A percentile compares a stretch with the other conserved stretches of the same genome.
phyloP scores from a whole-genome alignment of 2,113 vertebrate species.

The Cryptomyrus ogoouensis region DNA sequence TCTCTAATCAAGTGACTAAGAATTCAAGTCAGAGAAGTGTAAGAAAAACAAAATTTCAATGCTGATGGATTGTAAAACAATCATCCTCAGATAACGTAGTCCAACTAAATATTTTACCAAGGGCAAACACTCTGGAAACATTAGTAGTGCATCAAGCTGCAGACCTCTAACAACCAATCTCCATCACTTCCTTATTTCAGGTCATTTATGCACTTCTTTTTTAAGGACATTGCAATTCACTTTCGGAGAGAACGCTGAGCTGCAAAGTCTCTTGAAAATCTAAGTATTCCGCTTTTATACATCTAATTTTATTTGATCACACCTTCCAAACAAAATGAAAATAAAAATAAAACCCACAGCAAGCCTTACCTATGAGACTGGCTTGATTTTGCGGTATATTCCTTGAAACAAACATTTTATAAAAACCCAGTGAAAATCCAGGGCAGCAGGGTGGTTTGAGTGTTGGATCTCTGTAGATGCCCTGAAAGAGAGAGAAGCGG shows the following conservation, averaged over 20 bases:
- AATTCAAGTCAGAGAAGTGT: not conserved
- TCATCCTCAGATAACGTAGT: not conserved
- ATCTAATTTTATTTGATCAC: not conserved
- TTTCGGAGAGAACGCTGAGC: not conserved
- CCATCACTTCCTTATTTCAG: not conserved
- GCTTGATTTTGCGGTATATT: conserved; percentile 58
- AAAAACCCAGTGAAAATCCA: conserved; percentile 71
- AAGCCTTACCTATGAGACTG: conserved; percentile 64
- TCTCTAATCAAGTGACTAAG: not conserved
- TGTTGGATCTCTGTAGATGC: conserved; percentile 52
- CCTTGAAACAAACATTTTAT: conserved; percentile 66
- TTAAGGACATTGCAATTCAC: not conserved
- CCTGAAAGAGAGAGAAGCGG: conserved; percentile 48
- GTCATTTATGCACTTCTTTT: not conserved
- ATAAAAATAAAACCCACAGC: conserved; percentile 25
- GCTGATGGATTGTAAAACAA: not conserved
- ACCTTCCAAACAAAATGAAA: not conserved
- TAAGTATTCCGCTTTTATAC: not conserved
- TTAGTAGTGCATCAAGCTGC: not conserved
- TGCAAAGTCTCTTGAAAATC: not conserved
- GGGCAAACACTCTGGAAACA: not conserved
- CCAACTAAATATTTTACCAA: not conserved
- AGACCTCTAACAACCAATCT: not conserved
- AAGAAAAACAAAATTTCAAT: not conserved
- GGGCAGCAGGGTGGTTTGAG: conserved; percentile 55